Percentiles rank a stretch among this genome's conserved stretches.
Evolutionary conservation across 2,113 vertebrate genomes (phyloP).

Genomic region (Aythya baeri): DNA sequence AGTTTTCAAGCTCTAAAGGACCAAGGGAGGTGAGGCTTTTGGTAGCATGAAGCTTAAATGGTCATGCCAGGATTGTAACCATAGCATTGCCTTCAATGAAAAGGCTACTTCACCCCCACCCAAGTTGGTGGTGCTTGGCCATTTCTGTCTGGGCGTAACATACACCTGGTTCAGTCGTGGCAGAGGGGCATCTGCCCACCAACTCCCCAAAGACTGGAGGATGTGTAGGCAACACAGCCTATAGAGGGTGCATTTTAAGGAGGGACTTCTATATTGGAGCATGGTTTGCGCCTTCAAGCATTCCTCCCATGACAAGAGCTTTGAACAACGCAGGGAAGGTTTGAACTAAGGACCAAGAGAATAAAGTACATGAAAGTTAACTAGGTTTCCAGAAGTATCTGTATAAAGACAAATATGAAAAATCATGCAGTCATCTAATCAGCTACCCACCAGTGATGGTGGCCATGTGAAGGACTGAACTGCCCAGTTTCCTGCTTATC

Average conservation of each 20-base stretch:
- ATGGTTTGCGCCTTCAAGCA: background rate
- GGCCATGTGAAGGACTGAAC: background rate
- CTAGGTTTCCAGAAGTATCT: background rate
- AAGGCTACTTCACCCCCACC: background rate
- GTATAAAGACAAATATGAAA: background rate
- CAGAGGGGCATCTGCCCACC: background rate
- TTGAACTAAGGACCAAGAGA: background rate
- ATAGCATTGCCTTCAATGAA: background rate
- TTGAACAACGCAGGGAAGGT: background rate
- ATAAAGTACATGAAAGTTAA: background rate
- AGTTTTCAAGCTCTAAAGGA: background rate
- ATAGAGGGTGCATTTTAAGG: background rate
- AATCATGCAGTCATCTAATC: background rate
- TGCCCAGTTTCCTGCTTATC: background rate
- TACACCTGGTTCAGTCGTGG: background rate
- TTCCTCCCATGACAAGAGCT: background rate
- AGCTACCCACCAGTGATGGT: background rate
- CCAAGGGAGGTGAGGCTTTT: background rate
- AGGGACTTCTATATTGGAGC: background rate
- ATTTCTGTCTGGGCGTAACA: background rate
- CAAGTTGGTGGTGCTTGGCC: background rate
- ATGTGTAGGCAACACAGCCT: too few relatives aligned
- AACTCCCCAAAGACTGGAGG: background rate
- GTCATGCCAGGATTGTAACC: background rate
- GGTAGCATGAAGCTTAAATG: background rate